A percentile compares a stretch with the other conserved stretches of the same genome.
Conservation (phyloP, 2,113 vertebrate genomes). For the Hemiprocne comata region DNA sequence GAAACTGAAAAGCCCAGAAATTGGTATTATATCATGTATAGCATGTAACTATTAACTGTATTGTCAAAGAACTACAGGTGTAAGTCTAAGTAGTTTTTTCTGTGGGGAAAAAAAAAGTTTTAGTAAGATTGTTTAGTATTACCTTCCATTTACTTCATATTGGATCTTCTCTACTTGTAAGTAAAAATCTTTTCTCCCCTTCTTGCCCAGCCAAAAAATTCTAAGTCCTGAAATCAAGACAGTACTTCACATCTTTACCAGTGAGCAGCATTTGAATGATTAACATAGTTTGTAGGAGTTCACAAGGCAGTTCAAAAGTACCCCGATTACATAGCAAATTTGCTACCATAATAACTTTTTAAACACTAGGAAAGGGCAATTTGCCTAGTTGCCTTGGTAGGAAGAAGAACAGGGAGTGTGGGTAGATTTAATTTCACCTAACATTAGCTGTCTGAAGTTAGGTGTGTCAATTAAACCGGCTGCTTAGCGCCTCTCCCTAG, state of each 20-base stretch:
- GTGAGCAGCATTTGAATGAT: neutral
- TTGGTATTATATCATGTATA: neutral
- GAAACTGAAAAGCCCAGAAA: neutral
- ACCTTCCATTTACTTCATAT: neutral
- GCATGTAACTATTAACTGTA: neutral
- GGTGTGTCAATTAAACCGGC: constrained; percentile 5
- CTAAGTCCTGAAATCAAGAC: neutral
- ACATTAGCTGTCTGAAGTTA: neutral
- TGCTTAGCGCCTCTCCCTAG: neutral
- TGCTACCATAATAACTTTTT: neutral
- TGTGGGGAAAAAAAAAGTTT: too few relatives aligned
- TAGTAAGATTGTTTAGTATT: neutral
- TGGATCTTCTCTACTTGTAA: neutral
- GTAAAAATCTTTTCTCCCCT: neutral
- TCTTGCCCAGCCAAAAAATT: neutral
- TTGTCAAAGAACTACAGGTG: neutral
- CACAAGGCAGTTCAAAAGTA: neutral
- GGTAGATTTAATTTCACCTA: constrained; percentile 29
- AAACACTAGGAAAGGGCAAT: neutral
- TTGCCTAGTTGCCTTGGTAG: neutral
- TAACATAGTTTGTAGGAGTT: neutral
- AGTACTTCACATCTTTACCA: neutral
- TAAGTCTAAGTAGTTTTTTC: neutral
- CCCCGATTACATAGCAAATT: neutral
- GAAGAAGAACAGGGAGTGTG: neutral